phyloP scores from a whole-genome alignment of 2,888 invertebrate species.

The Chaetogeoica ovagalla region DNA sequence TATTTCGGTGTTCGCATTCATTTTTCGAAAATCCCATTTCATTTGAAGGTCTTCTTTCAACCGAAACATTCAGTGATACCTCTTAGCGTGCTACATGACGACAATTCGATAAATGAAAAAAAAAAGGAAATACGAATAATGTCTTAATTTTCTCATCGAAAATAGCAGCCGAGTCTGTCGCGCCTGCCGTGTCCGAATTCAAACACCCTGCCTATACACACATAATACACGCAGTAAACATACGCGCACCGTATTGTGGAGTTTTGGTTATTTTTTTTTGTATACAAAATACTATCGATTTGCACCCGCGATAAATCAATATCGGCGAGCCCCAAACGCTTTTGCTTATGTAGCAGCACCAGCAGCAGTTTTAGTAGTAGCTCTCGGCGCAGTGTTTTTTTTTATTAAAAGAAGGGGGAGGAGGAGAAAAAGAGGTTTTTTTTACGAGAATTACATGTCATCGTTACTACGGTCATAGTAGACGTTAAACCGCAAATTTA shows the following conservation, averaged over 20 bases:
- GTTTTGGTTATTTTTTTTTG: constrained; percentile 6
- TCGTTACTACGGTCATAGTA: neutral
- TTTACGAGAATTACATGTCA: constrained; percentile 7
- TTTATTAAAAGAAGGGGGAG: neutral
- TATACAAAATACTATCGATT: constrained; percentile 20
- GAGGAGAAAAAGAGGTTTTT: neutral
- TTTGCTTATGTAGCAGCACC: neutral
- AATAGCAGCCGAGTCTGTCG: too few species aligned
- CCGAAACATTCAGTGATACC: too few species aligned
- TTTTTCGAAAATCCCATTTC: too few species aligned
- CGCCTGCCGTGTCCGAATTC: too few species aligned
- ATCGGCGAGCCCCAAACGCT: neutral
- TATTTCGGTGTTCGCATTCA: too few species aligned
- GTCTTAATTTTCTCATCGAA: too few species aligned
- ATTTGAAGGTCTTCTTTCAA: too few species aligned
- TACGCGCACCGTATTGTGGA: neutral
- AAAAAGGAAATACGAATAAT: too few species aligned
- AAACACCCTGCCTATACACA: neutral
- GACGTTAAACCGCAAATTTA: constrained; percentile 1
- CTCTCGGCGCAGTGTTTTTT: too few species aligned
- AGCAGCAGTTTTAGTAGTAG: neutral
- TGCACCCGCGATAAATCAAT: neutral
- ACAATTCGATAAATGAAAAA: too few species aligned
- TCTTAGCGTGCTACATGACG: too few species aligned
- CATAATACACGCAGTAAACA: neutral